These are phyloP conservation scores for Gibbula magus DNA, from an alignment of 2,888 invertebrate species.

Conservation along the genomic window DNA sequence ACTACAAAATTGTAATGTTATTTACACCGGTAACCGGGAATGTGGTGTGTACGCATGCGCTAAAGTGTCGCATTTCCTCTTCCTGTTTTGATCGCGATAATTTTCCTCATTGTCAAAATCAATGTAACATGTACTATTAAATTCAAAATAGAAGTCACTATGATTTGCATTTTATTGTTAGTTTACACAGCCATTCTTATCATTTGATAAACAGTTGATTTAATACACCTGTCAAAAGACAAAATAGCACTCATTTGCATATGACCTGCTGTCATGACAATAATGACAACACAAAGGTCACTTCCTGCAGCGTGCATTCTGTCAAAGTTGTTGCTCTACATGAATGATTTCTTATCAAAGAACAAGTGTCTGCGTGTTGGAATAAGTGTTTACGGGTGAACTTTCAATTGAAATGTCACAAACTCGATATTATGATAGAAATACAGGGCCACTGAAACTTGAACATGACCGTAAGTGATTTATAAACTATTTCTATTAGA, in stretches of 20 bases:
- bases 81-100: background rate
- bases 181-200: no score
- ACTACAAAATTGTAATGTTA: background rate
- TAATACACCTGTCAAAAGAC: no score
- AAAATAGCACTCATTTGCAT: conserved; percentile 29
- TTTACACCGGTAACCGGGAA: conserved; percentile 29
- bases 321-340: background rate
- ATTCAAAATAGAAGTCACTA: no score
- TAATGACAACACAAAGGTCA: conserved; percentile 53
- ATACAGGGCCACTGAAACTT: conserved; percentile 9
- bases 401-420: conserved; percentile 17
- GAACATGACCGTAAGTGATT: conserved; percentile 14
- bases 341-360: conserved; percentile 2
- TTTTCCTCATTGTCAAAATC: no score
- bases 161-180: no score
- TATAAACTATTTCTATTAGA: background rate
- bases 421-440: conserved; percentile 1
- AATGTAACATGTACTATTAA: no score
- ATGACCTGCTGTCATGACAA: conserved; percentile 56
- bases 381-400: background rate
- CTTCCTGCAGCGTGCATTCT: conserved; percentile 12
- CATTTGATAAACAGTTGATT: no score
- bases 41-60: background rate
- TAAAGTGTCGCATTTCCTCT: background rate
- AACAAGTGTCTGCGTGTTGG: conserved; percentile 14